Evolutionary conservation across 2,113 vertebrate genomes (phyloP), one percentile per base, ranked within the genome.

Genomic region (Phoxinus phoxinus): DNA sequence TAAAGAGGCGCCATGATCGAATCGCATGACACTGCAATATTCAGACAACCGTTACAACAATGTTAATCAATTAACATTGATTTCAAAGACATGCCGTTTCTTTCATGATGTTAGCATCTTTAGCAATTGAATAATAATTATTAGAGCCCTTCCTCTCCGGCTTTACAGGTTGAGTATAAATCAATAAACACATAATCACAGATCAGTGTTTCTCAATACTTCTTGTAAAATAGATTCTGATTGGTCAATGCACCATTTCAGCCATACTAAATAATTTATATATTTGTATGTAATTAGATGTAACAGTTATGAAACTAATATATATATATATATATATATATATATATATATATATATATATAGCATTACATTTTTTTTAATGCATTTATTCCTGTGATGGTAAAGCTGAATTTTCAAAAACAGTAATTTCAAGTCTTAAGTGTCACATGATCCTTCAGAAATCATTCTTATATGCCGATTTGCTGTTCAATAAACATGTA

Each of bases 111-210:
- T 78, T 59, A 56, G 4, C 2, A 51, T n/a, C 51, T 56, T 58
- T 56, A 58, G 9, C 27, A 12, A 37, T 15, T 27, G 32, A 41
- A 41, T 41, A 41, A 79, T 37, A 58, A 41, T 73, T 7, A 44
- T 15, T n/a, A 74, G 23, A 74, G 41, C 2, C 41, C 3, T 48
- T 46, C 41, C 37, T 74, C 13, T 74, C 71, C 7, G 3, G 76
- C 76, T 25, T 41, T 23, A 79, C 53, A 23, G 75, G 85, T 90
- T 81, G 89, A 92, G 90, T 85, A 86, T 69, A 92, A 93, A 94
- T 93, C 92, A 92, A 91, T 93, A 89, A 84, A 71, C 87, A 90
- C 83, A 90, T 91, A 90, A 73, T 85, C 56, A 83, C 51, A 76
- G 73, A 86, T 86, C 71, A 73, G 83, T 84, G 51, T 11, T 86